phyloP scores from a whole-genome alignment of 1,140 invertebrate genomes.

The Drosophila santomea region DNA sequence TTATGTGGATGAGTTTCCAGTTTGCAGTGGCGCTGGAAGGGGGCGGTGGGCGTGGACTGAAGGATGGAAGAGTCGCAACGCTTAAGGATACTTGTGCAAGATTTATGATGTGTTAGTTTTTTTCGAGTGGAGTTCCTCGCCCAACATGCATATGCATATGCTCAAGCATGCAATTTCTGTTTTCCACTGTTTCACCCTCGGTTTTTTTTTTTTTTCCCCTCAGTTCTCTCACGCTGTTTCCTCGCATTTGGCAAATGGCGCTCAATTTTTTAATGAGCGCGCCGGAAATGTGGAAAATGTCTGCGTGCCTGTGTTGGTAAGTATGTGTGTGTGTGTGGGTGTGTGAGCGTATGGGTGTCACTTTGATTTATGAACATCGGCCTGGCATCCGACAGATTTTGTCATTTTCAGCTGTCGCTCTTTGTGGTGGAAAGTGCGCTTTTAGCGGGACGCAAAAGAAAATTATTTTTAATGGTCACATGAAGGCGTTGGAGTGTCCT shows the following conservation, averaged over 20 bases:
- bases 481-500: constrained; percentile 47
- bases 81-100: constrained; percentile 79
- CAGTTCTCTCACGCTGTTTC: neutral
- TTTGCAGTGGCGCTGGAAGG: constrained; percentile 16
- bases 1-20: constrained; percentile 42
- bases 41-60: constrained; percentile 39
- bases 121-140: constrained; percentile 64
- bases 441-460: constrained; percentile 49
- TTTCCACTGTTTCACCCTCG: constrained; percentile 21
- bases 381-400: constrained; percentile 66
- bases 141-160: constrained; percentile 71
- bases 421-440: constrained; percentile 48
- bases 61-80: constrained; percentile 43
- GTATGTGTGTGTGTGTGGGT: neutral
- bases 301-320: neutral
- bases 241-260: constrained; percentile 70
- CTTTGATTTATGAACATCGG: constrained; percentile 76
- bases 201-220: neutral
- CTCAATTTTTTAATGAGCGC: constrained; percentile 80
- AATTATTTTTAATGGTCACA: constrained; percentile 75
- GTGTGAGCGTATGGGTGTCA: constrained; percentile 34
- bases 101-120: constrained; percentile 80
- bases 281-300: constrained; percentile 59
- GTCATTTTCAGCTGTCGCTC: constrained; percentile 46
- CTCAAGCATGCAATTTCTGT: constrained; percentile 67